A percentile compares a stretch with the other conserved stretches of the same genome.
Evolutionary conservation across 2,113 vertebrate genomes (phyloP).

Genomic region (Montifringilla adamsi): DNA sequence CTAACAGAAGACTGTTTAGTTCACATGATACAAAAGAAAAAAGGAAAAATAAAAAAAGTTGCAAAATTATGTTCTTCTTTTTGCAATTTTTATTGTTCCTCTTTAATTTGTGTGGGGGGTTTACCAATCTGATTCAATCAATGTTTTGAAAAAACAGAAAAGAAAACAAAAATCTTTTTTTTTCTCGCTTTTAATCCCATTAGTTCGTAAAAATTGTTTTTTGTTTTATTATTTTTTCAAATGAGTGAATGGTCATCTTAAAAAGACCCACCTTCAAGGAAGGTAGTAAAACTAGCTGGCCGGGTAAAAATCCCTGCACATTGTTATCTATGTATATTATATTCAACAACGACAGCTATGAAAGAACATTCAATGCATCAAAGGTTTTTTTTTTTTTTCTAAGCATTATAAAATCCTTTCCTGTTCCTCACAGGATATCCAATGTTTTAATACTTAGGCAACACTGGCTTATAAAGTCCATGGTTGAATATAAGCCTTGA

Average conservation of each 20-base stretch:
- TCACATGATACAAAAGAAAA: conserved; percentile 92
- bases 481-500: conserved; percentile 99
- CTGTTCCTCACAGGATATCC: conserved; percentile 91
- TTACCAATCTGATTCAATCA: conserved; percentile 87
- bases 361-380: conserved; percentile 92
- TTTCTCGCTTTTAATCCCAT: conserved; percentile 78
- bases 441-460: conserved; percentile 99
- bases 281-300: conserved; percentile 93
- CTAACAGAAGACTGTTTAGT: conserved; percentile 97
- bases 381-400: conserved; percentile 86
- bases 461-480: conserved; percentile 99
- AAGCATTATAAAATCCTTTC: conserved; percentile 90
- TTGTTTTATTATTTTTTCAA: conserved; percentile 83
- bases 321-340: conserved; percentile 88
- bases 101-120: conserved; percentile 81
- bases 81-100: conserved; percentile 86
- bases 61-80: conserved; percentile 86
- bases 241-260: conserved; percentile 88
- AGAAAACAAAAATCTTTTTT: conserved; percentile 79
- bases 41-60: conserved; percentile 85
- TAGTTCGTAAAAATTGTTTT: conserved; percentile 83
- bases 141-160: conserved; percentile 73
- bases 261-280: conserved; percentile 98
- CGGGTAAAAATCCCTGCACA: conserved; percentile 90
- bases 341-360: conserved; percentile 89